phyloP scores from a whole-genome alignment of 92 coral and sea anemone species.

The Metridium senile region DNA sequence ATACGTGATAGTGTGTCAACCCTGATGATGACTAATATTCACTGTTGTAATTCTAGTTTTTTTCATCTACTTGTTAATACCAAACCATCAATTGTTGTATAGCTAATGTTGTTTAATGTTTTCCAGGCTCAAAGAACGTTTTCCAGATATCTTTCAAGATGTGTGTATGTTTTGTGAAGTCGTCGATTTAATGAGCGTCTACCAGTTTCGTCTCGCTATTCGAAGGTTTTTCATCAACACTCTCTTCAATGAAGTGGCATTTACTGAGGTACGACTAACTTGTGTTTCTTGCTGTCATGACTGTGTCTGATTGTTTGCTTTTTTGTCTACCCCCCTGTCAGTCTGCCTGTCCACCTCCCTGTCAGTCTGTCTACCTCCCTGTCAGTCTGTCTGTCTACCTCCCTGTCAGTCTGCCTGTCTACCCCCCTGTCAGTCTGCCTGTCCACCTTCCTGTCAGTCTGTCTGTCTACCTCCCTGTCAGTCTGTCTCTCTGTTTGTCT shows the following conservation, averaged over 20 bases:
- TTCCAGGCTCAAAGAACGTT: constrained; percentile 74
- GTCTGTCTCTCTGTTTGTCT: background rate
- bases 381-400: background rate
- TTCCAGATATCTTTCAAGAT: constrained; percentile 85
- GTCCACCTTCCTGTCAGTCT: background rate
- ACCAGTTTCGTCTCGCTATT: constrained; percentile 77
- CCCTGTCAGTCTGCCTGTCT: background rate
- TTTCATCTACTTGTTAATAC: background rate
- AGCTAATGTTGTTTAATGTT: background rate
- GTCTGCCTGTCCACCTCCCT: background rate
- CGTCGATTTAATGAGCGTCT: constrained; percentile 83
- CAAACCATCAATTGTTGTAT: background rate
- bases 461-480: background rate
- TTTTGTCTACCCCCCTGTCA: background rate
- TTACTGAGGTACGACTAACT: constrained; percentile 62
- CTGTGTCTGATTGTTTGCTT: background rate
- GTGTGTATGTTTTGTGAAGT: constrained; percentile 95
- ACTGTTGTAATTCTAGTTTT: no score
- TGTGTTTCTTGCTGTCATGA: background rate
- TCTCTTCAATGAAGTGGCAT: constrained; percentile 78
- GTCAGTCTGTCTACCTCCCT: background rate
- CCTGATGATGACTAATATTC: background rate
- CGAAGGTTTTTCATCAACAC: constrained; percentile 82
- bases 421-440: background rate
- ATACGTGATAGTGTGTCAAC: background rate